These are phyloP conservation scores for Liparis tanakae DNA, from an alignment of 2,797 vertebrate genomes.

Conservation along the genomic window DNA sequence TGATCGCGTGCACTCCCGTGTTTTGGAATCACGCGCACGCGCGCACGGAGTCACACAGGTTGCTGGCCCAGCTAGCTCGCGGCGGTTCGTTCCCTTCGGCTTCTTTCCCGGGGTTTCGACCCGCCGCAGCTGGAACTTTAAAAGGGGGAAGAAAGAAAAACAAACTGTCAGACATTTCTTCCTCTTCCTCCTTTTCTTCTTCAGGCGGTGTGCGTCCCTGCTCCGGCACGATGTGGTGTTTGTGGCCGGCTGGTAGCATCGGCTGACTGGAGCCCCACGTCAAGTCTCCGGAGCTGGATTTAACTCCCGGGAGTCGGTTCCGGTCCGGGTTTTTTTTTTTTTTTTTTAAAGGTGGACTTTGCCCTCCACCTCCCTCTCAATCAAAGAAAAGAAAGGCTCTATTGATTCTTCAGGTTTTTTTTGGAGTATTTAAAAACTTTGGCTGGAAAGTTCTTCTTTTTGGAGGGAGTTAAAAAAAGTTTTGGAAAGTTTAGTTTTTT, in stretches of 20 bases:
- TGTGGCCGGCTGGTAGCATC: conserved; percentile 73
- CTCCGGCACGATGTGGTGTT: conserved; percentile 54
- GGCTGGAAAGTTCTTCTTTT: conserved; percentile 25
- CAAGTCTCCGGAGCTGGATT: conserved; percentile 31
- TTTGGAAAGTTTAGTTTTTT: conserved; percentile 59
- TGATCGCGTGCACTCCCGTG: conserved; percentile 14
- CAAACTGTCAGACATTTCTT: conserved; percentile 10
- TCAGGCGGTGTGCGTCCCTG: too few species aligned
- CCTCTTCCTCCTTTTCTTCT: neutral
- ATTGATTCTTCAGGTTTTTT: conserved; percentile 34
- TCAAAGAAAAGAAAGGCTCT: conserved; percentile 9
- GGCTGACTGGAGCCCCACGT: conserved; percentile 61
- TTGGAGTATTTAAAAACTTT: conserved; percentile 36
- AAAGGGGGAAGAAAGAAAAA: neutral
- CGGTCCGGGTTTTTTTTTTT: conserved; percentile 28
- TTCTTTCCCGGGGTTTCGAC: neutral
- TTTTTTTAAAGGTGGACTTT: conserved; percentile 61
- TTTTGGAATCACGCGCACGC: conserved; percentile 7
- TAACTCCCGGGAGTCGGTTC: conserved; percentile 19
- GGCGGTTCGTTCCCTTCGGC: conserved; percentile 10
- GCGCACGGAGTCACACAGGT: conserved; percentile 54
- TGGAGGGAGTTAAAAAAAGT: conserved; percentile 30
- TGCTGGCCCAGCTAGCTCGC: conserved; percentile 63
- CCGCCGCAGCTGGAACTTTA: conserved; percentile 5
- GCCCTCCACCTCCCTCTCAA: conserved; percentile 8